Conservation (phyloP, 2,888 invertebrate species). For the Ernsta delagoae region DNA sequence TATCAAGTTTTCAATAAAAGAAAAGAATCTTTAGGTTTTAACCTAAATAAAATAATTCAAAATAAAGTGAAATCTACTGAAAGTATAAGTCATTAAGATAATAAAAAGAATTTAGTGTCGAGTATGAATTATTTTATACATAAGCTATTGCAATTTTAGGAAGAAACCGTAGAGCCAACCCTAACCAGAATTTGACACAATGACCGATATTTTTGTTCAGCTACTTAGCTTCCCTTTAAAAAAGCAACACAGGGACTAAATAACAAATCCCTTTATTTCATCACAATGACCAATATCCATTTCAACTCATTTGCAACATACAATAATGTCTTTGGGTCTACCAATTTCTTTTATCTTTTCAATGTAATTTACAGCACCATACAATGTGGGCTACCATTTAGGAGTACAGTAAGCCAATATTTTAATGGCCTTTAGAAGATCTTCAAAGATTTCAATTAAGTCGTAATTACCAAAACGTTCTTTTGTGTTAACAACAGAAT, state of each 20-base stretch:
- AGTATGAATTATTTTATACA: too few species aligned
- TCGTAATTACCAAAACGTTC: conserved; percentile 65
- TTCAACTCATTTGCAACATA: conserved; percentile 62
- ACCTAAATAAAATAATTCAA: too few species aligned
- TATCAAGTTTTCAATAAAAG: too few species aligned
- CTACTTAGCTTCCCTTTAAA: neutral
- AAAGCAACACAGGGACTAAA: neutral
- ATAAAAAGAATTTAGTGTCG: too few species aligned
- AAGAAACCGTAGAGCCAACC: too few species aligned
- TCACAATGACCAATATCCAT: conserved; percentile 61
- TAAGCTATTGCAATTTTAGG: too few species aligned
- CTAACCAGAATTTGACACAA: neutral
- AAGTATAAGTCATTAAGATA: too few species aligned
- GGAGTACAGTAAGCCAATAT: conserved; percentile 41
- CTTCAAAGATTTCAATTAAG: conserved; percentile 50
- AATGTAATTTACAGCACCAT: conserved; percentile 54
- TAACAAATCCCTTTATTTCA: conserved; percentile 2
- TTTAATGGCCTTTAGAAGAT: conserved; percentile 47
- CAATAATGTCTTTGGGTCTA: conserved; percentile 55
- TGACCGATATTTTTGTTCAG: neutral
- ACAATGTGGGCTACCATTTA: conserved; percentile 63
- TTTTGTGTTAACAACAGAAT: conserved; percentile 48
- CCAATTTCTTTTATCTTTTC: conserved; percentile 49
- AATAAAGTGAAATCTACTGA: too few species aligned
- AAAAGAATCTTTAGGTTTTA: too few species aligned